Percentiles rank a stretch among this genome's conserved stretches.
Evolutionary conservation across 2,797 vertebrate species (phyloP).

Genomic region (Pyrocephalus nanus): DNA sequence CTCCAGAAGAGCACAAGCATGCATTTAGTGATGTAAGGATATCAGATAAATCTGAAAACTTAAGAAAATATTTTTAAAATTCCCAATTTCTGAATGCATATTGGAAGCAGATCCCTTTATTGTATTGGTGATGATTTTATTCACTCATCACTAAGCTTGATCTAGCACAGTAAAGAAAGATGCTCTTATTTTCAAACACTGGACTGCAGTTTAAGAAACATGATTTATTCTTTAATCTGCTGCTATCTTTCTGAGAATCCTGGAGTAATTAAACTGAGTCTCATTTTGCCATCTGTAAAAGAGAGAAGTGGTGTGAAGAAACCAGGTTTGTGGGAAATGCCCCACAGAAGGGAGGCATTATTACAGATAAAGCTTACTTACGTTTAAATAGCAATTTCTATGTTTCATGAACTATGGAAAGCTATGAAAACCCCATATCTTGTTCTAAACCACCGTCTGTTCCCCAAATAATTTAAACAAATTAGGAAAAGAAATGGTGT

Average conservation of each 20-base stretch:
- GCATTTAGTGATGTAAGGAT: accelerated
- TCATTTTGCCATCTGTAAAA: constrained; percentile 60
- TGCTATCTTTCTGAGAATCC: constrained; percentile 29
- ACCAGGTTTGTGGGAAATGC: constrained; percentile 29
- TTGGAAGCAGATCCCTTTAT: background rate
- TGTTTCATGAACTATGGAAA: background rate
- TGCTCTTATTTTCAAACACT: constrained; percentile 56
- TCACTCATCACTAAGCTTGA: background rate
- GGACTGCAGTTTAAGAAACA: constrained; percentile 46
- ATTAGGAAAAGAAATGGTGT: background rate
- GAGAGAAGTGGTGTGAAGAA: constrained; percentile 35
- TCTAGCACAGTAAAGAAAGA: constrained; percentile 42
- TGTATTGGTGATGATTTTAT: background rate
- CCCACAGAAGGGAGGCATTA: constrained; percentile 44
- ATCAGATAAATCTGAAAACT: background rate
- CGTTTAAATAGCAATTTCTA: constrained; percentile 9
- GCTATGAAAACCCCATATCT: background rate
- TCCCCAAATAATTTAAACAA: constrained; percentile 12
- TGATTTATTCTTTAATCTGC: constrained; percentile 54
- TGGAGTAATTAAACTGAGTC: constrained; percentile 46
- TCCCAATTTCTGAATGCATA: background rate
- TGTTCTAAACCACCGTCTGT: background rate
- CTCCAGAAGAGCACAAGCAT: background rate
- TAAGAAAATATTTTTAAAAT: background rate
- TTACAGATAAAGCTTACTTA: constrained; percentile 4